These are phyloP conservation scores for Phytoseiulus persimilis DNA, from an alignment of 2,888 invertebrate species.

Conservation along the genomic window DNA sequence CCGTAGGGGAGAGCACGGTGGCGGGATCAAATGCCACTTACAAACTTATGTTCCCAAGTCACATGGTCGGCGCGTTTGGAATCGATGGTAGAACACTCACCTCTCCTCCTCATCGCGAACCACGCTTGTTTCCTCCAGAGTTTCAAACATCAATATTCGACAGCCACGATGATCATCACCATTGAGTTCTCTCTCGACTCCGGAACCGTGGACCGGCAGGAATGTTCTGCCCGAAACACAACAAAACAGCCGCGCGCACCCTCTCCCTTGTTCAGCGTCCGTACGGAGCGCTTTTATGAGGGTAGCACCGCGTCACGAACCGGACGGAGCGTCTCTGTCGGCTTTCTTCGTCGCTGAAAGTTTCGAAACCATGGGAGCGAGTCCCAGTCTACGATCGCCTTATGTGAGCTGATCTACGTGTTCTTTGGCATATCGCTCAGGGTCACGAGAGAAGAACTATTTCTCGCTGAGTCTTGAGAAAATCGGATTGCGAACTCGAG, in stretches of 20 bases:
- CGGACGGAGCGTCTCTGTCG: too few species aligned
- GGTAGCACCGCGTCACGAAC: background rate
- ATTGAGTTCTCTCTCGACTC: background rate
- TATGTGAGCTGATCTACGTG: too few species aligned
- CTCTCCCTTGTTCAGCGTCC: background rate
- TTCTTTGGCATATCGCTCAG: too few species aligned
- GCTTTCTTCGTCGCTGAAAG: too few species aligned
- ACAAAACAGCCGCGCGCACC: background rate
- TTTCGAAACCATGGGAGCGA: too few species aligned
- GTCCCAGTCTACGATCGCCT: too few species aligned
- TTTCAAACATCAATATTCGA: background rate
- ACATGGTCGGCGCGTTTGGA: background rate
- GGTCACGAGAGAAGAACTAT: too few species aligned
- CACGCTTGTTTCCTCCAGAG: background rate
- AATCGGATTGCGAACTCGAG: too few species aligned
- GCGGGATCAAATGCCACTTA: background rate
- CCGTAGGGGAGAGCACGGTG: background rate
- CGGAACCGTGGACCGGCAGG: background rate
- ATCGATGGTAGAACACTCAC: background rate
- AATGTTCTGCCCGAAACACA: background rate
- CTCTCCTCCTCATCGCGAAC: background rate
- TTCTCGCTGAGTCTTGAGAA: too few species aligned
- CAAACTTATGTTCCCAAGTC: background rate
- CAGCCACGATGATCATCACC: background rate
- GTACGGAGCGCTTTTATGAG: background rate